These are phyloP conservation scores for Meteorus sp. DNA, from an alignment of 1,140 invertebrate species.

Conservation along the genomic window DNA sequence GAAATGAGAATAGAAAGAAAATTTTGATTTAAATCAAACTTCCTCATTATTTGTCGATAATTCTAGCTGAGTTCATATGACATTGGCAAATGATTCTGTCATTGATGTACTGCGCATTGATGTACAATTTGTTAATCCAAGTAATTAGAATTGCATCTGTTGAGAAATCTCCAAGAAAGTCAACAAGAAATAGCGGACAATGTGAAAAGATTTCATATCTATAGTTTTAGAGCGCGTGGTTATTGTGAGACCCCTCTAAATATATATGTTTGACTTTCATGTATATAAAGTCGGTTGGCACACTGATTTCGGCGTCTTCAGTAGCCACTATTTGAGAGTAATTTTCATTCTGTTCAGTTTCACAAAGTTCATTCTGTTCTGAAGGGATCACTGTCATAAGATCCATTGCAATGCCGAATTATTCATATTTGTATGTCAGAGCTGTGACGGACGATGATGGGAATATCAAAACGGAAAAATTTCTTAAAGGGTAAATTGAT, in stretches of 20 bases:
- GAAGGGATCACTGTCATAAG: neutral
- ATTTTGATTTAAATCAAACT: no score
- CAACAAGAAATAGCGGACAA: no score
- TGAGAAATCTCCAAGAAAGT: no score
- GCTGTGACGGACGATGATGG: conserved; percentile 30
- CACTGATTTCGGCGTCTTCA: neutral
- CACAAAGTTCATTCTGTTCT: neutral
- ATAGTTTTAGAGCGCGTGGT: neutral
- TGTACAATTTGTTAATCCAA: neutral
- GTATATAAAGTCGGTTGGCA: neutral
- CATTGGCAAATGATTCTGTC: no score
- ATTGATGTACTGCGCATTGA: no score
- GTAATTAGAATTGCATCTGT: neutral
- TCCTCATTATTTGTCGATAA: no score
- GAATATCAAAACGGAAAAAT: conserved; percentile 39
- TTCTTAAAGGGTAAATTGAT: conserved; percentile 45
- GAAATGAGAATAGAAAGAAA: no score
- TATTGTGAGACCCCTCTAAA: conserved; percentile 10
- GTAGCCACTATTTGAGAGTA: conserved; percentile 5
- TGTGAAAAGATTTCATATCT: neutral
- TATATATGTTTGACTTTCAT: conserved; percentile 14
- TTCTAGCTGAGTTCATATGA: no score
- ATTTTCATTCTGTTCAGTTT: conserved; percentile 1
- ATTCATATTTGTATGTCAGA: conserved; percentile 46
- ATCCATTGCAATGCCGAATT: conserved; percentile 39